Evolutionary conservation across 2,888 invertebrate genomes (phyloP), one percentile per base, ranked within the genome.

Genomic region (Patella caerulea): DNA sequence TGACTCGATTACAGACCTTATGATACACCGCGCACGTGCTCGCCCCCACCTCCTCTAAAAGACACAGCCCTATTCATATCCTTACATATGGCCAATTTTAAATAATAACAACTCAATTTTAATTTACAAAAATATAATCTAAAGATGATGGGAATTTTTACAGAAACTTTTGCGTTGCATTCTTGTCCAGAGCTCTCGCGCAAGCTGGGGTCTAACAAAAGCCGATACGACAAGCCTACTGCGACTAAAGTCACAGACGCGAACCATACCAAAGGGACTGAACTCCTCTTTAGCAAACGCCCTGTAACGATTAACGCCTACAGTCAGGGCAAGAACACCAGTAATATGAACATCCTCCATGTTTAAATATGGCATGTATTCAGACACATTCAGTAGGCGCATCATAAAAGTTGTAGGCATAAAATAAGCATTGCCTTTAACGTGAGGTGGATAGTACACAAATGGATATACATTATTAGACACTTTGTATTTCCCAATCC

Each of bases 321-420:
- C 76, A 5, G 83, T 72, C 72, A 81, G 82, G 0, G 83, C 82
- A 2, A 88, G 79, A 56, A 84, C 81, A 1, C 88, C 88, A 12
- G 88, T 86, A 2, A 88, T 82, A 55, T 84, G 86, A 14, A 82
- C 88, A 52, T 88, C 88, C 73, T 87, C 88, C 70, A 87, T 84
- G 11, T 83, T 83, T 17, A 86, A 73, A 56, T 84, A 83, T 3
- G 86, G 86, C 76, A 85, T 74, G 65, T 83, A 83, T 72, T 86
- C 83, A 0, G 87, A 83, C 9, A 79, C 73, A 55, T 74, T 81
- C 55, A 83, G 82, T 59, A 86, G 73, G 12, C 81, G 65, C 24
- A 79, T 34, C 5, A 81, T 80, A 17, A 85, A 79, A 15, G 82
- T 81, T n/a, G 82, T 79, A 45, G 86, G 85, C 19, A 86, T 82